A percentile compares a stretch with the other conserved stretches of the same genome.
These are phyloP conservation scores for Leptosomus discolor DNA, from an alignment of 2,113 vertebrate species.

Conservation along the genomic window DNA sequence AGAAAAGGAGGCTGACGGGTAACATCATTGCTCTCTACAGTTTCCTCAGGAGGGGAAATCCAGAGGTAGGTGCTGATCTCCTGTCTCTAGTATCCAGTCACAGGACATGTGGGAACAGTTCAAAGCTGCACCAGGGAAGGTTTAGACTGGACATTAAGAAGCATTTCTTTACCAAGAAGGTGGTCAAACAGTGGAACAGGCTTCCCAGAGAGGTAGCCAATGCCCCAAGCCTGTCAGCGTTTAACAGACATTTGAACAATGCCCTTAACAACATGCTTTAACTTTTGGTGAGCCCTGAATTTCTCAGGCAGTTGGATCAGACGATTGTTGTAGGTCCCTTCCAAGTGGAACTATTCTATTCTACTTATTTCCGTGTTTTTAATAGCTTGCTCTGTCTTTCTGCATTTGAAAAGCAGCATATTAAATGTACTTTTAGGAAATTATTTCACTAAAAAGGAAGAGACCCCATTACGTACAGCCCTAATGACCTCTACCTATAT, in stretches of 20 bases:
- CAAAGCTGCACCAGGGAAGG: not conserved
- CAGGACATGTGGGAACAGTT: rapidly evolving
- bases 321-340: not conserved
- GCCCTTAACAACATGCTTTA: not conserved
- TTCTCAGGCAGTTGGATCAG: not conserved
- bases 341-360: not conserved
- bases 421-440: not conserved
- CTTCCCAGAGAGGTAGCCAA: not conserved
- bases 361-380: not conserved
- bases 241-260: not conserved
- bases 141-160: not conserved
- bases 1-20: not conserved
- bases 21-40: not conserved
- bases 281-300: not conserved
- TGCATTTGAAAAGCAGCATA: not conserved
- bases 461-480: not conserved
- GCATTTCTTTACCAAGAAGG: not conserved
- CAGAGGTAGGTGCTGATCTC: not conserved
- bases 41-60: not conserved
- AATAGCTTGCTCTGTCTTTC: not conserved
- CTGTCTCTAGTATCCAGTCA: not conserved
- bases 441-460: not conserved
- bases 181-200: not conserved
- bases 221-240: not conserved
- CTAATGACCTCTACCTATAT: not conserved